Evolutionary conservation across 1,140 invertebrate genomes (phyloP).

Genomic region (Drosophila sturtevanti): DNA sequence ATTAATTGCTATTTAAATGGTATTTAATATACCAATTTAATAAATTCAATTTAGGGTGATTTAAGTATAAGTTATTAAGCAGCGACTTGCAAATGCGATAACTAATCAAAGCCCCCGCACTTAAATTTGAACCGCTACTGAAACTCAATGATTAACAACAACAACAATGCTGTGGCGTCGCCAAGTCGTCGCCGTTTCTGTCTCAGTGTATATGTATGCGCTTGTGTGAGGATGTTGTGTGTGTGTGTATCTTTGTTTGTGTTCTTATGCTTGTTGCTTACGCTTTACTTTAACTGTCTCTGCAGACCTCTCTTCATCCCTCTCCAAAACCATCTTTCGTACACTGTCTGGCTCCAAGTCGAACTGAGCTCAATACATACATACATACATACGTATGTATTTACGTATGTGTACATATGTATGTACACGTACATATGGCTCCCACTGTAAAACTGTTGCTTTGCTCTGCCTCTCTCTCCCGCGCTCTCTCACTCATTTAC

Average conservation of each 20-base stretch:
- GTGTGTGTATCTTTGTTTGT: constrained; percentile 18
- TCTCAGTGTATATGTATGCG: neutral
- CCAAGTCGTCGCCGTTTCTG: constrained; percentile 59
- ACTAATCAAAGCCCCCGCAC: constrained; percentile 45
- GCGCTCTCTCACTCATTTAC: neutral
- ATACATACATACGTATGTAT: too few relatives aligned
- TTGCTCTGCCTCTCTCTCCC: constrained; percentile 8
- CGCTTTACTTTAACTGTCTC: constrained; percentile 40
- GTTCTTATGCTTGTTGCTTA: constrained; percentile 38
- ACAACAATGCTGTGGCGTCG: constrained; percentile 67
- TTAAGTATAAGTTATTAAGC: neutral
- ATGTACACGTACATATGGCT: constrained; percentile 47
- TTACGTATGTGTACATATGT: constrained; percentile 22
- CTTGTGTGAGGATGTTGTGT: constrained; percentile 22
- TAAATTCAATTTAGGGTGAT: neutral
- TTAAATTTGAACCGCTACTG: constrained; percentile 45
- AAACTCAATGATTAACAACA: constrained; percentile 43
- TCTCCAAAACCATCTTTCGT: constrained; percentile 1
- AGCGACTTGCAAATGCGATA: constrained; percentile 1
- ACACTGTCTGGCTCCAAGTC: constrained; percentile 19
- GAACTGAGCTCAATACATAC: neutral
- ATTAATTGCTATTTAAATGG: neutral
- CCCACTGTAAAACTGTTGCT: constrained; percentile 26
- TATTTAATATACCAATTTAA: neutral
- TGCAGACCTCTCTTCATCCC: neutral